Conservation (phyloP, 2,797 vertebrate species). For the Paramormyrops hopkinsi region DNA sequence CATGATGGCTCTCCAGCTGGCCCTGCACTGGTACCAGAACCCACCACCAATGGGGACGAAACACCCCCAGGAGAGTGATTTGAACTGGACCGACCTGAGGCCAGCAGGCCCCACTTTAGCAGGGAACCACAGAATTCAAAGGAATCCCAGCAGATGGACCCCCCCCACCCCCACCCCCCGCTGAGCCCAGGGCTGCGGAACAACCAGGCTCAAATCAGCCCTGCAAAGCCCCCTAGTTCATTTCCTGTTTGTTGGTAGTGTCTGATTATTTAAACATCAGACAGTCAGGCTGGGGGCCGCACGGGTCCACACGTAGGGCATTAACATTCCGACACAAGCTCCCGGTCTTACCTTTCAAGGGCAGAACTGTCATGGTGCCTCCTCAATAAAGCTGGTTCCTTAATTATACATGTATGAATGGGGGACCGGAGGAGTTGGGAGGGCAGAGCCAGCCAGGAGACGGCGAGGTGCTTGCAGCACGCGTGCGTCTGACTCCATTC, state of each 20-base stretch:
- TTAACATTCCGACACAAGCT: constrained; percentile 32
- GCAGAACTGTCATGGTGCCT: constrained; percentile 30
- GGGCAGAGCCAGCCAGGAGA: not conserved
- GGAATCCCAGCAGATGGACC: not conserved
- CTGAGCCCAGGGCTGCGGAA: not conserved
- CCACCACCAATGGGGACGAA: constrained; percentile 31
- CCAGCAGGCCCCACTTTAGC: not conserved
- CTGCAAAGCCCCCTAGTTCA: not conserved
- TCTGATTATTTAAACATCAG: constrained; percentile 43
- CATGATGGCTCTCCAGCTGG: constrained; percentile 23
- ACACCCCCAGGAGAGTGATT: constrained; percentile 8
- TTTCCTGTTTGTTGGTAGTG: constrained; percentile 36
- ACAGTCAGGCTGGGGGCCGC: constrained; percentile 9
- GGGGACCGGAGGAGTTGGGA: not conserved
- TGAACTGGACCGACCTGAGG: not conserved
- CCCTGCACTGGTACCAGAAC: constrained; percentile 35
- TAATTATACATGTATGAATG: constrained; percentile 44
- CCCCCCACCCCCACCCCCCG: too few species aligned
- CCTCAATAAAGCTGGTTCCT: constrained; percentile 40
- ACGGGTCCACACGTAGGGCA: constrained; percentile 24
- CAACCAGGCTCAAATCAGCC: not conserved
- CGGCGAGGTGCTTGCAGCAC: not conserved
- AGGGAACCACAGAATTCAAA: not conserved
- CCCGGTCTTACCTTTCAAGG: constrained; percentile 28
- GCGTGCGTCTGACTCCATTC: constrained; percentile 32